A percentile compares a stretch with the other conserved stretches of the same genome.
Evolutionary conservation across 1,140 invertebrate genomes (phyloP).

Genomic region (Rhopalosiphum padi): DNA sequence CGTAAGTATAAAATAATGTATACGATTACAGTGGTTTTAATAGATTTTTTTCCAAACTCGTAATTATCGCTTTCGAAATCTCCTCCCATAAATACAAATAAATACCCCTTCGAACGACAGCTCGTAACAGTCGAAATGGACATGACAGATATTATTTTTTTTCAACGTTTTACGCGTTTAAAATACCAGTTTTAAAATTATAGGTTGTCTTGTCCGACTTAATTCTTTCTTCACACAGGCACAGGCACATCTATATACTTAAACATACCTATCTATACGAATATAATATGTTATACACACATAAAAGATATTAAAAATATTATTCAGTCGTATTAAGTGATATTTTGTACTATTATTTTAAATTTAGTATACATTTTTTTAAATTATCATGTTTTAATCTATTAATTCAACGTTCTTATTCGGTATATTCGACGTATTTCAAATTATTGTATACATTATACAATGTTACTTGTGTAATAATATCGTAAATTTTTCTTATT

Average conservation of each 20-base stretch:
- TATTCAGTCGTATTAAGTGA: conserved; percentile 16
- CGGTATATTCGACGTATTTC: background rate
- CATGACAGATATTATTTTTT: conserved; percentile 47
- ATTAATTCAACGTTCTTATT: background rate
- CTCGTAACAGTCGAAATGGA: conserved; percentile 52
- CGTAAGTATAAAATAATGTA: conserved; percentile 47
- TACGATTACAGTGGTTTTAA: conserved; percentile 41
- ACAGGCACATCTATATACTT: background rate
- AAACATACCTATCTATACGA: background rate
- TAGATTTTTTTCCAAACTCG: conserved; percentile 51
- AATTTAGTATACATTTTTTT: background rate
- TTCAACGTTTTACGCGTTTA: conserved; percentile 45
- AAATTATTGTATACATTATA: background rate
- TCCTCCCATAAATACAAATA: conserved; percentile 49
- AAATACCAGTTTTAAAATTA: conserved; percentile 51
- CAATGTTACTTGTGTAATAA: background rate
- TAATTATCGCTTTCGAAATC: conserved; percentile 52
- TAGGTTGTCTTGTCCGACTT: conserved; percentile 41
- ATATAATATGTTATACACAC: background rate
- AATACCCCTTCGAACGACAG: conserved; percentile 48
- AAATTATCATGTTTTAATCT: background rate
- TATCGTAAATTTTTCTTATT: background rate
- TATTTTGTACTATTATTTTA: background rate
- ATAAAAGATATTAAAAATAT: background rate
- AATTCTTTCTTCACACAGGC: conserved; percentile 43